Percentiles rank a stretch among this genome's conserved stretches.
These are phyloP conservation scores for Boleophthalmus pectinirostris DNA, from an alignment of 2,113 vertebrate genomes.

Conservation along the genomic window DNA sequence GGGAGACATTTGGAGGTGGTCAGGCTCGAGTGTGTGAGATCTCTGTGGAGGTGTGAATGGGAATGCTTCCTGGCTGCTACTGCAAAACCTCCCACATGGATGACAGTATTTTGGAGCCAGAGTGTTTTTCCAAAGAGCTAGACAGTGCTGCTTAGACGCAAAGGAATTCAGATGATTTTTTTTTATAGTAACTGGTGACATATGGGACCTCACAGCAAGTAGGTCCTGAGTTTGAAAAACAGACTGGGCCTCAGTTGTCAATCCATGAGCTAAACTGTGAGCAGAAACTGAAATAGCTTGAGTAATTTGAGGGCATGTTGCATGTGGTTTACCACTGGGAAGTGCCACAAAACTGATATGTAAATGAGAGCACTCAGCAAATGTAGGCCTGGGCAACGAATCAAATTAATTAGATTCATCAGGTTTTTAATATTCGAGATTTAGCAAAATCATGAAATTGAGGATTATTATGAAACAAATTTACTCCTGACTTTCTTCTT, in stretches of 20 bases:
- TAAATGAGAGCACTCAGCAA: no score
- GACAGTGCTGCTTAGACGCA: not conserved
- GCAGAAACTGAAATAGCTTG: no score
- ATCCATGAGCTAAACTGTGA: no score
- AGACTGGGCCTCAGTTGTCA: not conserved
- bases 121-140: not conserved
- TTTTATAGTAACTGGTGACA: not conserved
- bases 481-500: no score
- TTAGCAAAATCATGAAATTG: no score
- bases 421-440: no score
- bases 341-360: no score
- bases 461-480: no score
- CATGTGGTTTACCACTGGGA: no score
- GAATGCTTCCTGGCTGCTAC: slow-evolving; percentile 1
- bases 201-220: not conserved
- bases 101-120: not conserved
- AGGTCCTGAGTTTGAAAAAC: not conserved
- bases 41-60: slow-evolving; percentile 1
- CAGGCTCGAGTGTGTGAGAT: not conserved
- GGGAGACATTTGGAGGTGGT: not conserved
- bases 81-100: not conserved
- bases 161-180: not conserved
- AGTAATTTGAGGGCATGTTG: no score
- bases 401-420: no score
- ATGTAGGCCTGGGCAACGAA: no score